A percentile compares a stretch with the other conserved stretches of the same genome.
Evolutionary conservation across 2,797 vertebrate genomes (phyloP).

Genomic region (Coregonus suidteri): DNA sequence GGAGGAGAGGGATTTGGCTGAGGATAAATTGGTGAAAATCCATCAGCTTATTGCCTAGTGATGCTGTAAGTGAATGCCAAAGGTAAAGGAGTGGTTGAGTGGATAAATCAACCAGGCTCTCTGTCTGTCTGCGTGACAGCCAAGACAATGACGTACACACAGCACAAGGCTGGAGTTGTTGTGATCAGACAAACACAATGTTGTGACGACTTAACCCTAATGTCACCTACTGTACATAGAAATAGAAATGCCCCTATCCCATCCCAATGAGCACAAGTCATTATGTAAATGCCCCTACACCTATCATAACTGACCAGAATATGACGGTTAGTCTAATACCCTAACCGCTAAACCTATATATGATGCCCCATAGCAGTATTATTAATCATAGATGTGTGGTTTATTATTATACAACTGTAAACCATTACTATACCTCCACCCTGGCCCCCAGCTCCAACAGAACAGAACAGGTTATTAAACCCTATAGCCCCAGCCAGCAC

Average conservation of each 20-base stretch:
- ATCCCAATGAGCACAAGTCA: not conserved
- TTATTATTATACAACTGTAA: conserved; percentile 73
- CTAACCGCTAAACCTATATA: conserved; percentile 22
- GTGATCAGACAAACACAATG: conserved; percentile 63
- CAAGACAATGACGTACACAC: conserved; percentile 70
- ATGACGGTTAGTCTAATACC: not conserved
- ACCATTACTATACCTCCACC: conserved; percentile 62
- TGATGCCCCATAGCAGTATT: conserved; percentile 65
- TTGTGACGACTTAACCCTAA: conserved; percentile 69
- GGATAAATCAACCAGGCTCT: conserved; percentile 68
- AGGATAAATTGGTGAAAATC: conserved; percentile 59
- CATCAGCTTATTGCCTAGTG: conserved; percentile 67
- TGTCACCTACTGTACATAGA: conserved; percentile 48
- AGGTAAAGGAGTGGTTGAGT: conserved; percentile 64
- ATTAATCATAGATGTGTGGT: conserved; percentile 69
- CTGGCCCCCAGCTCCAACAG: conserved; percentile 51
- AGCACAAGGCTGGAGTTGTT: conserved; percentile 31
- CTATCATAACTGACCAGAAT: not conserved
- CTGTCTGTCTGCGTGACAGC: conserved; percentile 59
- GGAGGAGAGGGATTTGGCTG: conserved; percentile 33
- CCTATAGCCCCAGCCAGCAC: not conserved
- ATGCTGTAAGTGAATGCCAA: conserved; percentile 66
- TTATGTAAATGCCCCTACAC: not conserved
- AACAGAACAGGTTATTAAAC: conserved; percentile 60
- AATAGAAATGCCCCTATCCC: not conserved